A percentile compares a stretch with the other conserved stretches of the same genome.
Evolutionary conservation across 2,888 invertebrate genomes (phyloP).

Genomic region (Dicyrtoma fusca): DNA sequence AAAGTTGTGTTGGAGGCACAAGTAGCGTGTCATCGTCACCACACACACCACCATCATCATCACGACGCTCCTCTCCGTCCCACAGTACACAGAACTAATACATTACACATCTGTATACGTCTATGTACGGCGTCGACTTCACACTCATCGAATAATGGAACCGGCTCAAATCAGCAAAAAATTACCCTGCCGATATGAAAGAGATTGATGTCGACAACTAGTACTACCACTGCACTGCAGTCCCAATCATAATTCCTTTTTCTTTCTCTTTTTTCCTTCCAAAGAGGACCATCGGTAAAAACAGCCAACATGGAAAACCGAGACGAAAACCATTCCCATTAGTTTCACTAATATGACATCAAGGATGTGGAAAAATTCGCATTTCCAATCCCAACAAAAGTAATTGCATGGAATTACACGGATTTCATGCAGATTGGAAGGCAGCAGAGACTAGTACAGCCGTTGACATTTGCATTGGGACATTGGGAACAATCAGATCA

Average conservation of each 20-base stretch:
- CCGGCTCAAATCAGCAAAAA: conserved; percentile 38
- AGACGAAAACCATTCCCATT: conserved; percentile 31
- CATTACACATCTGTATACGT: conserved; percentile 3
- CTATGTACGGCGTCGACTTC: not conserved
- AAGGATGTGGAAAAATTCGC: conserved; percentile 20
- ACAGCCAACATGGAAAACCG: conserved; percentile 26
- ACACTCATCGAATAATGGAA: conserved; percentile 31
- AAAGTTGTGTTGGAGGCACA: not conserved
- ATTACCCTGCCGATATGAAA: conserved; percentile 37
- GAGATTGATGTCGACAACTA: conserved; percentile 35
- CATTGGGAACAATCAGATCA: too few species aligned
- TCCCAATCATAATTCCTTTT: conserved; percentile 19
- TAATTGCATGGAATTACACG: not conserved
- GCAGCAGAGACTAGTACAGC: too few species aligned
- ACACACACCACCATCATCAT: not conserved
- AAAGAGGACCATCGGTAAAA: conserved; percentile 3
- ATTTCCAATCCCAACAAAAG: conserved; percentile 16
- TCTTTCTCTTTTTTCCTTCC: conserved; percentile 2
- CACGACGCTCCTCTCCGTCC: not conserved
- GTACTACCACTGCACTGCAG: conserved; percentile 23
- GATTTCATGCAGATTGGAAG: not conserved
- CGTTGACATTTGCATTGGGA: too few species aligned
- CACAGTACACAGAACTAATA: not conserved
- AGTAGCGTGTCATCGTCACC: conserved; percentile 13
- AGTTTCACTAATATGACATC: conserved; percentile 32